Conservation (phyloP, 2,113 vertebrate species). For the Saccopteryx leptura region DNA sequence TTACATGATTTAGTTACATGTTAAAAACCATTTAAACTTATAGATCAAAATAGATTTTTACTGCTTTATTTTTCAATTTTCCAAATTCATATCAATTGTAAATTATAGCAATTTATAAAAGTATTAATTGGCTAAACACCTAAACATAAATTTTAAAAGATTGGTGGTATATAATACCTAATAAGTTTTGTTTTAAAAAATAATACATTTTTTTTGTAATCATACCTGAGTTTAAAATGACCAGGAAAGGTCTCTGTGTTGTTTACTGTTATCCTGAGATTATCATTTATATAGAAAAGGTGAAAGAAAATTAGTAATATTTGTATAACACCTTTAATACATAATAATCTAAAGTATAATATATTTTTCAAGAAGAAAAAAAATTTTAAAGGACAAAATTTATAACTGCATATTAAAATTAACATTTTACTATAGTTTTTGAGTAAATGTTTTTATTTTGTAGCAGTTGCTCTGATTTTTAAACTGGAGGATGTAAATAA, state of each 20-base stretch:
- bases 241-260: slow-evolving; percentile 33
- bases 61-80: slow-evolving; percentile 35
- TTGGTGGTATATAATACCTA: slow-evolving; percentile 6
- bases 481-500: not conserved
- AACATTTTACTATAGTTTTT: slow-evolving; percentile 62
- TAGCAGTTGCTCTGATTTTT: not conserved
- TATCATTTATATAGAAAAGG: slow-evolving; percentile 50
- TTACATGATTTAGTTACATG: not conserved
- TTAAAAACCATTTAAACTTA: slow-evolving; percentile 42
- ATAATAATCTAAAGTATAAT: slow-evolving; percentile 49
- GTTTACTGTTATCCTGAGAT: slow-evolving; percentile 56
- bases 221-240: slow-evolving; percentile 9
- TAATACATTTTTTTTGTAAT: slow-evolving; percentile 44
- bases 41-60: slow-evolving; percentile 61
- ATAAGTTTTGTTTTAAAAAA: slow-evolving; percentile 52
- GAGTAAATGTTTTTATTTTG: slow-evolving; percentile 36
- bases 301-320: slow-evolving; percentile 42
- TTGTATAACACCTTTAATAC: slow-evolving; percentile 40
- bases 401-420: slow-evolving; percentile 25
- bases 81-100: slow-evolving; percentile 41
- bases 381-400: slow-evolving; percentile 26
- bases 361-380: slow-evolving; percentile 60
- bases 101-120: slow-evolving; percentile 39
- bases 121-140: not conserved
- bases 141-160: slow-evolving; percentile 43